phyloP scores from a whole-genome alignment of 2,888 invertebrate genomes.

The Ectobius pallidus region DNA sequence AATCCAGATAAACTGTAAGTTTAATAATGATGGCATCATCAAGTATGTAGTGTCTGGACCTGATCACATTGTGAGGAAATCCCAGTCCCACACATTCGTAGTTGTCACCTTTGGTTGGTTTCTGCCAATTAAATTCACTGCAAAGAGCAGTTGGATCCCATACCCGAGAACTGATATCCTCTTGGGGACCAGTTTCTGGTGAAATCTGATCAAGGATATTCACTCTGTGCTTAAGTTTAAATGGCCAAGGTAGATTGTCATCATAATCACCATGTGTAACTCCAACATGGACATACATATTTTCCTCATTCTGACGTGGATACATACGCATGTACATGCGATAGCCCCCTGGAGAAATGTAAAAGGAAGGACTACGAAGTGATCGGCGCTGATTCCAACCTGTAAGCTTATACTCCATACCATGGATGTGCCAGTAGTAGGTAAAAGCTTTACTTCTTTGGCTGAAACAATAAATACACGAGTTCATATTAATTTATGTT shows the following conservation, averaged over 20 bases:
- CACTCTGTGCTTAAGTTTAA: conserved; percentile 52
- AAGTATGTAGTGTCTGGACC: conserved; percentile 56
- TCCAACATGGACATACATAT: conserved; percentile 53
- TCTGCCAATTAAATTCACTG: conserved; percentile 54
- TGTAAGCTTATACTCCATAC: conserved; percentile 52
- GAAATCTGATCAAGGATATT: conserved; percentile 48
- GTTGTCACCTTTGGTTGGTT: conserved; percentile 53
- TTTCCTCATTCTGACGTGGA: conserved; percentile 53
- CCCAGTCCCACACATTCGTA: conserved; percentile 57
- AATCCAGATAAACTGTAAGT: conserved; percentile 58
- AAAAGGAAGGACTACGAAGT: conserved; percentile 54
- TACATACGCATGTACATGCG: conserved; percentile 52
- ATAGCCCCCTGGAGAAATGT: conserved; percentile 52
- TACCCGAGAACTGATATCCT: conserved; percentile 51
- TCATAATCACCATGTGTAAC: conserved; percentile 53
- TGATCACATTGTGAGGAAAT: conserved; percentile 58
- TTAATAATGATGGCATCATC: conserved; percentile 60
- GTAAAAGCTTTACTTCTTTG: conserved; percentile 47
- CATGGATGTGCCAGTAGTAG: conserved; percentile 54
- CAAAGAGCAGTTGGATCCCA: conserved; percentile 55
- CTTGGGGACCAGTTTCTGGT: conserved; percentile 33
- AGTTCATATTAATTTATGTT: too few species aligned
- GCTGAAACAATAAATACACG: background rate
- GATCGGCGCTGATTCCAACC: conserved; percentile 52
- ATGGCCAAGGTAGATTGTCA: conserved; percentile 54